These are phyloP conservation scores for Styela clava DNA, from an alignment of 23 tunicate species.

Conservation along the genomic window DNA sequence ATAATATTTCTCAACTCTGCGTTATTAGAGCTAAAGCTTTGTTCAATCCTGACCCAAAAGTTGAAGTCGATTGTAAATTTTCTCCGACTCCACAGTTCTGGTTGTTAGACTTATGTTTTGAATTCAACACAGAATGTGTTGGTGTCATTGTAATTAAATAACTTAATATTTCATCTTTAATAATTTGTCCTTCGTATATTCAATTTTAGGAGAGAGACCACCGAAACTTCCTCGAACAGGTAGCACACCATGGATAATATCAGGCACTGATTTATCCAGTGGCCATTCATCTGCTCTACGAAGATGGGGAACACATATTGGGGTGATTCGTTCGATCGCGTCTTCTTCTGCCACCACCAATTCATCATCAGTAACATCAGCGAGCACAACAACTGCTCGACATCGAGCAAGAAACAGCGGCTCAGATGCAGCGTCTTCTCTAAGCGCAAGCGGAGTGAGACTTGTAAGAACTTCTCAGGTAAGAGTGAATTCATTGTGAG, in stretches of 20 bases:
- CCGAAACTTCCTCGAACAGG: slow-evolving; percentile 1
- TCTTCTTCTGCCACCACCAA: slow-evolving; percentile 7
- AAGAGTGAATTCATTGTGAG: not conserved
- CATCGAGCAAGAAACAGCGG: slow-evolving; percentile 19
- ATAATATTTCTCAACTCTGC: too few relatives aligned
- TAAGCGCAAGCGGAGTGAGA: slow-evolving; percentile 49
- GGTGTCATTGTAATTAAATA: too few relatives aligned
- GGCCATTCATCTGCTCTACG: slow-evolving; percentile 8
- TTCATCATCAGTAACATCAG: slow-evolving; percentile 23
- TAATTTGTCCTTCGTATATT: too few relatives aligned
- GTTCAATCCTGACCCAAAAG: too few relatives aligned
- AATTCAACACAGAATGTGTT: too few relatives aligned
- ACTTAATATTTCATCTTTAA: too few relatives aligned
- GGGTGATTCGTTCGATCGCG: slow-evolving; percentile 45
- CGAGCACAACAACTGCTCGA: slow-evolving; percentile 45
- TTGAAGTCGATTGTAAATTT: too few relatives aligned
- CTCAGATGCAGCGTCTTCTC: slow-evolving; percentile 18
- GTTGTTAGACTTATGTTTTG: too few relatives aligned
- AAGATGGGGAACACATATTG: slow-evolving; percentile 70
- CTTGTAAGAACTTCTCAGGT: slow-evolving; percentile 71
- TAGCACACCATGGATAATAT: slow-evolving; percentile 17
- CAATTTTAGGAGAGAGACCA: slow-evolving; percentile 26
- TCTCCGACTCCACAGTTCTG: too few relatives aligned
- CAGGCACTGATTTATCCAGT: slow-evolving; percentile 20
- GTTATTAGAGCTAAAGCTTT: too few relatives aligned